Base-by-base conservation (phyloP, 92 coral and sea anemone species). In the Palythoa grandis region DNA sequence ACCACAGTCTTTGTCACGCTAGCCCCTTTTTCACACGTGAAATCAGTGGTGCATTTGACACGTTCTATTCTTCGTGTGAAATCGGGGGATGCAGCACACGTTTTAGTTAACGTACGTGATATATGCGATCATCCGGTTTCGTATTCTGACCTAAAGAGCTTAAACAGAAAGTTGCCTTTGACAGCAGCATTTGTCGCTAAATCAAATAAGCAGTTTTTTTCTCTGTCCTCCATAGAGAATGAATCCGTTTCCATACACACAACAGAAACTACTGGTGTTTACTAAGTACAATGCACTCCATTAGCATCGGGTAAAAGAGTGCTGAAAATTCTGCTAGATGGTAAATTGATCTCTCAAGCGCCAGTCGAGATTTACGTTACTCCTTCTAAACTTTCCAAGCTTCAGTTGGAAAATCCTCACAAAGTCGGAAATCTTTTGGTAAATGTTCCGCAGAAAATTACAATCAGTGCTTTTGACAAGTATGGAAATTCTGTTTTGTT, bases 251-350 rank as follows among this genome's bases (percentile, higher is more conserved):
- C 15, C 15, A 13, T 78, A 3, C 20, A 3, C 10, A 12, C 72
- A 57, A 11, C 20, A 11, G 17, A 9, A 22, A n/a, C 35, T 9
- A 22, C 23, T 5, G 83, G 83, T 43, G 56, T 61, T 60, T 78
- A 78, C 25, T 54, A 78, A 37, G 38, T 78, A 50, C 52, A 40
- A 35, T 78, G 69, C 70, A 78, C 35, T 7, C 83, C 83, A 35
- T 11, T 78, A 15, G 38, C 19, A 0, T 25, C 72, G 7, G 83
- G 83, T 6, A 38, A 22, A 78, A 38, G 83, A 39, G 20, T 14
- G 11, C 29, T 78, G 57, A 38, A 14, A 57, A 38, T 78, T 9
- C 14, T 20, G 15, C 35, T 78, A 19, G 52, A 78, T 39, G 71
- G n/a, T 54, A 60, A 78, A n/a, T 39, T 22, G 4, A 39, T 78